These are phyloP conservation scores for Gymnocheta viridis DNA, from an alignment of 2,888 invertebrate genomes.

Conservation along the genomic window DNA sequence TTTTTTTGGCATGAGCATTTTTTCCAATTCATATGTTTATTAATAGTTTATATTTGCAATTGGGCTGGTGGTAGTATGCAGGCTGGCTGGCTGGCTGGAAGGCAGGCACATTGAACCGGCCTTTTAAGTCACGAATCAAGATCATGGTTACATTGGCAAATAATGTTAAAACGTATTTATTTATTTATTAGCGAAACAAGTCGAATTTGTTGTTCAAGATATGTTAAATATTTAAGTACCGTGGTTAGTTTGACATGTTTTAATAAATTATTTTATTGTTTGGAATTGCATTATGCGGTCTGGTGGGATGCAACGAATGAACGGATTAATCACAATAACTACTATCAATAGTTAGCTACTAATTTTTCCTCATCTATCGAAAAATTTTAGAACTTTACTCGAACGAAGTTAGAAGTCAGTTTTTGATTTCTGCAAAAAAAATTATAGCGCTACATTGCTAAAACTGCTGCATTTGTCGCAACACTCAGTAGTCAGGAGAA, in stretches of 20 bases:
- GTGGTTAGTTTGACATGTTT: neutral
- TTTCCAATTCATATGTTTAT: slow-evolving; percentile 39
- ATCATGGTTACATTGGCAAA: slow-evolving; percentile 71
- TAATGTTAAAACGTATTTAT: slow-evolving; percentile 18
- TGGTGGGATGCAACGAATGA: too few relatives aligned
- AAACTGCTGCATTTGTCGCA: too few relatives aligned
- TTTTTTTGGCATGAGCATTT: slow-evolving; percentile 22
- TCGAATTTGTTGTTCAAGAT: slow-evolving; percentile 19
- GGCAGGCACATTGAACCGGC: slow-evolving; percentile 68
- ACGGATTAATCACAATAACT: too few relatives aligned
- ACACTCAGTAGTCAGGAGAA: too few relatives aligned
- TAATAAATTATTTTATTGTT: neutral
- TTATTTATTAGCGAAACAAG: slow-evolving; percentile 29
- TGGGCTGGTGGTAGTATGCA: slow-evolving; percentile 19
- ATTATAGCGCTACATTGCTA: too few relatives aligned
- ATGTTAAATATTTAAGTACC: neutral
- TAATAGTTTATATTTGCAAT: neutral
- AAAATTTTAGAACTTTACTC: too few relatives aligned
- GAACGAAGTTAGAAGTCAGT: too few relatives aligned
- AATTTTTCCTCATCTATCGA: too few relatives aligned
- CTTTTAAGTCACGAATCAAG: slow-evolving; percentile 74
- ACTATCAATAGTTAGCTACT: too few relatives aligned
- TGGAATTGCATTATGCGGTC: too few relatives aligned
- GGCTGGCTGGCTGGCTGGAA: neutral
- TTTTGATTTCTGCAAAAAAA: too few relatives aligned